phyloP scores from a whole-genome alignment of 2,113 vertebrate genomes.

The Syngnathus scovelli region DNA sequence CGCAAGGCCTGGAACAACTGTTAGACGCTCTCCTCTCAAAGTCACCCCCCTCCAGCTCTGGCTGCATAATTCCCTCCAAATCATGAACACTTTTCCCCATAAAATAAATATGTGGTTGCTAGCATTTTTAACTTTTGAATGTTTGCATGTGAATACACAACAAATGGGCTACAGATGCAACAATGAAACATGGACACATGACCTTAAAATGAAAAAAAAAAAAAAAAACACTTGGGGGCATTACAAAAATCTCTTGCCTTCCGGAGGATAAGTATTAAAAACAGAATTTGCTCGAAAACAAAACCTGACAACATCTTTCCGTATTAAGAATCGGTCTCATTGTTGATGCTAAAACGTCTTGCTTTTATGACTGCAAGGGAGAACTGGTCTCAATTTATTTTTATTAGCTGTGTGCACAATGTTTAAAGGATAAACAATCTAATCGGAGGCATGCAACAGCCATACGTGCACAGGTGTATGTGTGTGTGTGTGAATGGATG shows the following conservation, averaged over 20 bases:
- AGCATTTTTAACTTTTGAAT: constrained; percentile 28
- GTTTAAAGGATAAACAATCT: background rate
- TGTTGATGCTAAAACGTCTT: constrained; percentile 1
- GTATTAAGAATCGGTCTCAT: background rate
- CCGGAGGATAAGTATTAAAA: constrained; percentile 43
- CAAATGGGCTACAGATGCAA: constrained; percentile 41
- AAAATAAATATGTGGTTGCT: constrained; percentile 9
- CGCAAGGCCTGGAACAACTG: constrained; percentile 57
- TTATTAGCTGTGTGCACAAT: background rate
- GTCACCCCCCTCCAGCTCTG: constrained; percentile 28
- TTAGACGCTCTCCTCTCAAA: constrained; percentile 22
- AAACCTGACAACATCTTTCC: constrained; percentile 17
- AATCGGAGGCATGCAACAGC: background rate
- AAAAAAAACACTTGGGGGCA: constrained; percentile 27
- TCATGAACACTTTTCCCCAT: constrained; percentile 26
- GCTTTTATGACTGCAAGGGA: constrained; percentile 1
- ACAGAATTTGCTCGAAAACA: constrained; percentile 39
- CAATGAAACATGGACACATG: constrained; percentile 37
- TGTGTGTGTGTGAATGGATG: background rate
- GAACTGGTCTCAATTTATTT: constrained; percentile 1
- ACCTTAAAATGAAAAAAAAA: constrained; percentile 20
- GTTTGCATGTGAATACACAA: constrained; percentile 39
- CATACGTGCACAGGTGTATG: background rate
- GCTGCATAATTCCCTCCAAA: constrained; percentile 20
- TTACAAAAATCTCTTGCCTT: constrained; percentile 18